Conservation (phyloP, 2,797 vertebrate species). For the Eulemur albifrons region DNA sequence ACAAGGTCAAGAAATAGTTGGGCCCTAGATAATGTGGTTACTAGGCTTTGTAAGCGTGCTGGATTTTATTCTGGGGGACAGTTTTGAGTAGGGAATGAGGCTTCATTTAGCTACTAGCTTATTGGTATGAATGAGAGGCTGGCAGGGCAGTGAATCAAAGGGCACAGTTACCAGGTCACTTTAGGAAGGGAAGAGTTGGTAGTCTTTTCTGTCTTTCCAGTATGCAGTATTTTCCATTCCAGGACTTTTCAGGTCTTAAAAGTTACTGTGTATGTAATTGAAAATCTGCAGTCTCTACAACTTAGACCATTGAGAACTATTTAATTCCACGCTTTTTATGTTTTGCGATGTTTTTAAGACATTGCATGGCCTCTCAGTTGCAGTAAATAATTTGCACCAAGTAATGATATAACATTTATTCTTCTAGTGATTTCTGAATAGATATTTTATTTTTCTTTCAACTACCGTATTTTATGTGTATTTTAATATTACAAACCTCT, state of each 20-base stretch:
- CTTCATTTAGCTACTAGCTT: neutral
- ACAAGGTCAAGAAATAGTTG: neutral
- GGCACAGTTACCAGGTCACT: neutral
- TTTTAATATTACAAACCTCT: neutral
- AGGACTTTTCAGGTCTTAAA: neutral
- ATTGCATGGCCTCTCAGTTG: neutral
- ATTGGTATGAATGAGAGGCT: neutral
- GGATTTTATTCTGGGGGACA: neutral
- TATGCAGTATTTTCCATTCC: neutral
- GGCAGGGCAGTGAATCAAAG: neutral
- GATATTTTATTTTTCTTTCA: slow-evolving; percentile 29
- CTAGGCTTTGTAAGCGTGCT: neutral
- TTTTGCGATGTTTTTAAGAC: neutral
- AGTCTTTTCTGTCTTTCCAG: neutral
- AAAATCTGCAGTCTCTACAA: neutral
- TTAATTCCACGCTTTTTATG: neutral
- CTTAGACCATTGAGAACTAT: neutral
- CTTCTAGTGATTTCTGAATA: neutral
- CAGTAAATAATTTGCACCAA: neutral
- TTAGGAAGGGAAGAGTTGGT: neutral
- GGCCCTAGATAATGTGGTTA: neutral
- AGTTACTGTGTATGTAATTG: neutral
- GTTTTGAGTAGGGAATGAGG: neutral
- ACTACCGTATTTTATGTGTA: neutral
- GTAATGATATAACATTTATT: neutral